phyloP scores from a whole-genome alignment of 2,888 invertebrate species.

The Oegoconia quadripuncta region DNA sequence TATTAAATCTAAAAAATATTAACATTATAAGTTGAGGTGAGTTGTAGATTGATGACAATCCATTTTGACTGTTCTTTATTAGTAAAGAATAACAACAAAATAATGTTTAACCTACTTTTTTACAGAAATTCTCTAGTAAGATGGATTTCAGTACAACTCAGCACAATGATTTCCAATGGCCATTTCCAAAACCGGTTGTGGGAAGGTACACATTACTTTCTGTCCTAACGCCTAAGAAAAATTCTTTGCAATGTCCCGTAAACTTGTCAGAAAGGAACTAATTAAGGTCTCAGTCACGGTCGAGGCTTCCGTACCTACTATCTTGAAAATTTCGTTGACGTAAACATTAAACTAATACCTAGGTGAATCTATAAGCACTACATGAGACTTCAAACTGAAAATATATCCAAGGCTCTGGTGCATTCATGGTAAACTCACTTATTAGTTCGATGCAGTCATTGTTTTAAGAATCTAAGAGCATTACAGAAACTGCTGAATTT shows the following conservation, averaged over 20 bases:
- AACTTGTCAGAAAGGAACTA: too few relatives aligned
- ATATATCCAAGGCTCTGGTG: too few relatives aligned
- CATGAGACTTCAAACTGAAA: too few relatives aligned
- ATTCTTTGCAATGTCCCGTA: slow-evolving; percentile 8
- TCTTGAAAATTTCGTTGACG: too few relatives aligned
- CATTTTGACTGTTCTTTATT: neutral
- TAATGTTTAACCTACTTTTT: neutral
- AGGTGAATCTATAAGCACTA: too few relatives aligned
- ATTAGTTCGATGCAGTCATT: too few relatives aligned
- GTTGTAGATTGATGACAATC: slow-evolving; percentile 4
- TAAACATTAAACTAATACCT: too few relatives aligned
- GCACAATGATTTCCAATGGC: slow-evolving; percentile 79
- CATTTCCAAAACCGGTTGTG: slow-evolving; percentile 76
- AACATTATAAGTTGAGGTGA: slow-evolving; percentile 49
- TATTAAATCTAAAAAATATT: slow-evolving; percentile 70
- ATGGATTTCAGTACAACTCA: slow-evolving; percentile 73
- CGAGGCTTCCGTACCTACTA: too few relatives aligned
- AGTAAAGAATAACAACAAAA: neutral
- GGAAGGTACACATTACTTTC: slow-evolving; percentile 74
- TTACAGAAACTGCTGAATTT: too few relatives aligned
- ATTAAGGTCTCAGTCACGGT: too few relatives aligned
- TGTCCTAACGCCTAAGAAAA: slow-evolving; percentile 15
- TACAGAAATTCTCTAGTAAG: slow-evolving; percentile 11
- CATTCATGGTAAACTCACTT: too few relatives aligned
- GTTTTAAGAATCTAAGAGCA: too few relatives aligned